These are phyloP conservation scores for Alca torda DNA, from an alignment of 2,797 vertebrate species.

Conservation along the genomic window DNA sequence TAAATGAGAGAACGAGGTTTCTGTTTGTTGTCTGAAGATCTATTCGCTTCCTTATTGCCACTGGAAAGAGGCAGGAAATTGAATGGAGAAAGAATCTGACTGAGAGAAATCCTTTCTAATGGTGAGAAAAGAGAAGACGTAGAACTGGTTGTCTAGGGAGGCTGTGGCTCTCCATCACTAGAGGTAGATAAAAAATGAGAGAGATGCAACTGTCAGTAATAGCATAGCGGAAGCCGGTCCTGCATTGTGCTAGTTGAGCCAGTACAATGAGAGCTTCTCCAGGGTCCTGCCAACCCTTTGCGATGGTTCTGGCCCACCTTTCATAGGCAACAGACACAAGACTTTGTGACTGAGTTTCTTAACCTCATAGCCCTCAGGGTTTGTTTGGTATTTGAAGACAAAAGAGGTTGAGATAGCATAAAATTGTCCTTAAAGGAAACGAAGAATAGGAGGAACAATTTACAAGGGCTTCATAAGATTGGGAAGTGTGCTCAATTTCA, in stretches of 20 bases:
- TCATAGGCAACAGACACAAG: neutral
- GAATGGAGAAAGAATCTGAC: neutral
- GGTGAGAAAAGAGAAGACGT: neutral
- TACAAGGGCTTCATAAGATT: neutral
- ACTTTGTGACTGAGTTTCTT: neutral
- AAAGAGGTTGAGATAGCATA: neutral
- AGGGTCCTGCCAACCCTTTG: neutral
- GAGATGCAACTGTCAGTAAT: neutral
- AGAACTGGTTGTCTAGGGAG: neutral
- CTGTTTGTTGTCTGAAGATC: neutral
- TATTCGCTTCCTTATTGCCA: neutral
- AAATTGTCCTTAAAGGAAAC: neutral
- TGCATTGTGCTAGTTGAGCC: neutral
- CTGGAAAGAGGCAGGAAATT: neutral
- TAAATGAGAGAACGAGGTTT: neutral
- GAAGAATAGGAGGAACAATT: neutral
- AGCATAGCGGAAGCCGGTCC: neutral
- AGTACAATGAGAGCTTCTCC: neutral
- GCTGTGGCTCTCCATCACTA: neutral
- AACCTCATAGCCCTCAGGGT: neutral
- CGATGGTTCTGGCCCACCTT: neutral
- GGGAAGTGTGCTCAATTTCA: neutral
- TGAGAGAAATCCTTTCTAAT: neutral
- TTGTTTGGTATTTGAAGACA: neutral
- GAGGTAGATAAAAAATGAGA: neutral